phyloP scores from a whole-genome alignment of 2,113 vertebrate species.

The Petroica traversi region DNA sequence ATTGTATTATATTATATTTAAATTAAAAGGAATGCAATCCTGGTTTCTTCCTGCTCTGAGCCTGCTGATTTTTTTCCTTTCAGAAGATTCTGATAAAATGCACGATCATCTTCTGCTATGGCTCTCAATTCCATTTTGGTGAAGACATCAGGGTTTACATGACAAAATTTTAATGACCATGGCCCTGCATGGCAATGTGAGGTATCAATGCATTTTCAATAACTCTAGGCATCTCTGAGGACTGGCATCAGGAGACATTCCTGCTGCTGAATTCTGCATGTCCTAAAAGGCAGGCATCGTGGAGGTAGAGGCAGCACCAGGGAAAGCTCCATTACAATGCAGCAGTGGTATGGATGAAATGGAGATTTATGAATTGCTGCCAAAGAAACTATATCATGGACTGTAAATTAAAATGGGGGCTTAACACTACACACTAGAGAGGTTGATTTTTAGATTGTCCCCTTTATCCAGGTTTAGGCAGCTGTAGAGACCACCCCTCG shows the following conservation, averaged over 20 bases:
- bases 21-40: constrained; percentile 69
- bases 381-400: constrained; percentile 69
- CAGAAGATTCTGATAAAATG: constrained; percentile 75
- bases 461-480: constrained; percentile 44
- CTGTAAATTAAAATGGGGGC: constrained; percentile 72
- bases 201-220: constrained; percentile 67
- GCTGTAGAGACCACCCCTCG: not conserved
- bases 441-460: constrained; percentile 59
- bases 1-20: constrained; percentile 64
- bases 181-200: constrained; percentile 67
- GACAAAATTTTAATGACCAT: constrained; percentile 78
- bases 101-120: constrained; percentile 62
- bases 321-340: constrained; percentile 68
- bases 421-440: constrained; percentile 55
- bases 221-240: constrained; percentile 34
- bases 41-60: not conserved
- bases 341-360: constrained; percentile 43
- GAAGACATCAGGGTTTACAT: constrained; percentile 70
- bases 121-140: constrained; percentile 65
- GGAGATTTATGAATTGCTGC: constrained; percentile 73
- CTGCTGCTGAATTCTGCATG: constrained; percentile 26
- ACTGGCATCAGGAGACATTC: constrained; percentile 56
- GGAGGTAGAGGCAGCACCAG: constrained; percentile 48
- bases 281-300: constrained; percentile 46
- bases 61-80: constrained; percentile 37